A percentile compares a stretch with the other conserved stretches of the same genome.
phyloP scores from a whole-genome alignment of 2,888 invertebrate genomes.

The Marronus borbonicus region DNA sequence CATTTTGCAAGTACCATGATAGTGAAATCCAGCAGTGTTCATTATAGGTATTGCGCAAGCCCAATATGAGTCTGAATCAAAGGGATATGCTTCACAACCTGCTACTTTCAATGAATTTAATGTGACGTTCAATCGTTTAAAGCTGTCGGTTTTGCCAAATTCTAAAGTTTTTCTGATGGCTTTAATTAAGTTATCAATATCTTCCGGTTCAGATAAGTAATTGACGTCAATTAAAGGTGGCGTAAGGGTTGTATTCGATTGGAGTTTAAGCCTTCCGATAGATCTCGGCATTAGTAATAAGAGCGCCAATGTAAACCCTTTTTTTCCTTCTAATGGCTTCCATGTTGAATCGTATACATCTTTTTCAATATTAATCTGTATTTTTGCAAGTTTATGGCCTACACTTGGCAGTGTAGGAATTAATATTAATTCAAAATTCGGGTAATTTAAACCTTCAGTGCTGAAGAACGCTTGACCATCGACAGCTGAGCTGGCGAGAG shows the following conservation, averaged over 20 bases:
- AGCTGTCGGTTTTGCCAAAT: conserved; percentile 70
- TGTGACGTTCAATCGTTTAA: conserved; percentile 70
- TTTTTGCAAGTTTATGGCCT: conserved; percentile 61
- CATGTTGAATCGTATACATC: conserved; percentile 74
- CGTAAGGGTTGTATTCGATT: conserved; percentile 79
- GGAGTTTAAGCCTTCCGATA: conserved; percentile 78
- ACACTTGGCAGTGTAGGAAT: conserved; percentile 62
- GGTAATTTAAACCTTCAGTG: conserved; percentile 72
- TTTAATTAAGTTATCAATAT: conserved; percentile 66
- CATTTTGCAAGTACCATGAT: conserved; percentile 79
- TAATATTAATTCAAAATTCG: not conserved
- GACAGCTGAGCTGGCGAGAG: not conserved
- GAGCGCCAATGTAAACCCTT: conserved; percentile 53
- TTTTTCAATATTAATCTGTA: conserved; percentile 74
- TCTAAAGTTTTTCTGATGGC: conserved; percentile 70
- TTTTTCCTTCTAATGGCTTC: conserved; percentile 71
- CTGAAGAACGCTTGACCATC: conserved; percentile 71
- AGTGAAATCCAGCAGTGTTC: conserved; percentile 73
- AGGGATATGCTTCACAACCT: conserved; percentile 70
- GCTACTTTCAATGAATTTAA: conserved; percentile 65
- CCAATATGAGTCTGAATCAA: conserved; percentile 78
- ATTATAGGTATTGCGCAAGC: conserved; percentile 76
- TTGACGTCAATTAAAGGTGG: conserved; percentile 84
- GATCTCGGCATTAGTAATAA: conserved; percentile 82
- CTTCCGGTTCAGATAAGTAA: conserved; percentile 78